Percentiles rank a stretch among this genome's conserved stretches.
phyloP scores from a whole-genome alignment of 1,140 invertebrate species.

The Patella vulgata region DNA sequence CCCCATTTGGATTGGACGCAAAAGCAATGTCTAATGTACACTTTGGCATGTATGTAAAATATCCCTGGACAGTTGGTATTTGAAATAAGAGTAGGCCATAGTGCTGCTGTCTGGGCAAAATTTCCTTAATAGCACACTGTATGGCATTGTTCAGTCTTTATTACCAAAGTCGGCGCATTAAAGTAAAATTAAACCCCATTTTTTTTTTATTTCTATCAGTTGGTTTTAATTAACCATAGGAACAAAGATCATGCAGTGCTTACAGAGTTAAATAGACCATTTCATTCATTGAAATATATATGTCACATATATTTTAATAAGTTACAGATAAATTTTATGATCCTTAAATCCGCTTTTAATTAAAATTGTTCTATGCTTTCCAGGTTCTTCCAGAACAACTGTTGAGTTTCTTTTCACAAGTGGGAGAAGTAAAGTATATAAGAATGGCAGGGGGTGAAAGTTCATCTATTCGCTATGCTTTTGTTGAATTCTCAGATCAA shows the following conservation, averaged over 20 bases:
- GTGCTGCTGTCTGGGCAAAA: too few species aligned
- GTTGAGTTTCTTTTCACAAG: slow-evolving; percentile 86
- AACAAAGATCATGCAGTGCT: too few species aligned
- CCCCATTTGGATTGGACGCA: background rate
- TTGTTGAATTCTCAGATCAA: slow-evolving; percentile 96
- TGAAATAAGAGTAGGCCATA: too few species aligned
- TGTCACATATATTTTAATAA: too few species aligned
- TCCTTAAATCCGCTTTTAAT: too few species aligned
- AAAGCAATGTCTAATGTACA: background rate
- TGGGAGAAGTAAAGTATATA: slow-evolving; percentile 95
- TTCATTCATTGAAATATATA: background rate
- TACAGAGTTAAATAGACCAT: background rate
- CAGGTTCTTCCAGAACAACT: slow-evolving; percentile 59
- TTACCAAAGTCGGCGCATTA: too few species aligned
- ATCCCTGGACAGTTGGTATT: too few species aligned
- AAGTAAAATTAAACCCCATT: background rate
- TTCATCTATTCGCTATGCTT: slow-evolving; percentile 78
- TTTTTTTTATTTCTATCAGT: background rate
- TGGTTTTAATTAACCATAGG: too few species aligned
- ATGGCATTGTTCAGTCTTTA: too few species aligned
- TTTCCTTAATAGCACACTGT: too few species aligned
- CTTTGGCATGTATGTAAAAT: too few species aligned
- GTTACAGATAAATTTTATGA: background rate
- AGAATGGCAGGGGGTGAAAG: slow-evolving; percentile 87
- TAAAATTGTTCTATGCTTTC: too few species aligned